Evolutionary conservation across 2,888 invertebrate genomes (phyloP), one percentile per base, ranked within the genome.

Genomic region (Dryadula phaetusa): DNA sequence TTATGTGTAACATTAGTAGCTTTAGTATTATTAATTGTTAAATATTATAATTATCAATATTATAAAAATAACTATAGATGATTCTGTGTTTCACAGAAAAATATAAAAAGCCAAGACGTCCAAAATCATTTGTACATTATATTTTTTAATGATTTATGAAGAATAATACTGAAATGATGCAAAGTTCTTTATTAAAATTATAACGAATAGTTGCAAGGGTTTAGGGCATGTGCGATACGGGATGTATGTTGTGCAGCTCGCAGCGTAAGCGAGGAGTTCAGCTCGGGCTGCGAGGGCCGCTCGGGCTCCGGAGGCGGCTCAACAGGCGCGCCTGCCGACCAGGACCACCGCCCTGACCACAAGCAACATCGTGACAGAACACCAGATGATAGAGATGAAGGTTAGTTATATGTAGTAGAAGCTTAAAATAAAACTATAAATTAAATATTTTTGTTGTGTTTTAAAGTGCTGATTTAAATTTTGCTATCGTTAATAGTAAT

Each of bases 211-310:
- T 60, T 28, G 49, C 64, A 52, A 65, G 49, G 52, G 49, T 58
- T 52, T 63, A 60, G 86, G 85, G 80, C 80, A 84, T 84, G 83
- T 83, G 84, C 87, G 87, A 88, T 88, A 66, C 84, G 84, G 81
- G 77, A 40, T 81, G 79, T 81, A 82, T 89, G 84, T 88, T 92
- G 64, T 64, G 77, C 94, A 98, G 98, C 98, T 81, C 96, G 98
- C 86, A 98, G 98, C 94, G 97, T 98, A 91, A 98, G 98, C 83
- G 99, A 99, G 93, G 99, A 99, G 92, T 98, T 98, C 94, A 98
- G 98, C 89, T 98, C 98, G 90, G 97, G 96, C 77, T 97, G 97
- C 87, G 99, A 99, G 90, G 98, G 98, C 91, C 98, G 98, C 85
- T 97, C 97, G 92, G 97, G 96, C 75, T 97, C 97, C 84, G 94